Evolutionary conservation across 2,888 invertebrate species (phyloP), one percentile per base, ranked within the genome.

Genomic region (Catocala nupta): DNA sequence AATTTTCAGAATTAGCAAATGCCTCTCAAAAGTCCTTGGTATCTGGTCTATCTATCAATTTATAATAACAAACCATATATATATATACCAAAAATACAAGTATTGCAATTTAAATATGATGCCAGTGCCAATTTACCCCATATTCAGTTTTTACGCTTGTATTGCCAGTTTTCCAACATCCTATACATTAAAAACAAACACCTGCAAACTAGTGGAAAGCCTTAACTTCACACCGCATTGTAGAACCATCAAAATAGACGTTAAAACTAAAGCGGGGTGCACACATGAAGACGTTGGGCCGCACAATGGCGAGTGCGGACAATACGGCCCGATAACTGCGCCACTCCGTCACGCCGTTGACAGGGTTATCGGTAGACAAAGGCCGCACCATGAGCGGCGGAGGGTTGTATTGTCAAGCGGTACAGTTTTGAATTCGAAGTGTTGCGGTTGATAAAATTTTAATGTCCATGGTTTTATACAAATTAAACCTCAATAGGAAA

Each of bases 281-380:
- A 80, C 75, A 81, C 82, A 90, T 90, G 90, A 90, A 90, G 90
- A 90, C 89, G 87, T 90, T 90, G 89, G 82, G 85, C 85, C 85
- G 78, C 80, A 89, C 89, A 89, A 89, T 89, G 81, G 83, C 73
- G 58, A 54, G 55, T 16, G 51, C 81, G 84, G 84, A 90, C 90
- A 90, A 91, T 90, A 85, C 83, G 78, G 75, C 80, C 87, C 87
- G 93, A 93, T 93, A 93, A 90, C 91, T 84, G 84, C 89, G 87
- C 87, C 89, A 92, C 92, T 93, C 92, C 89, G 93, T 93, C 93
- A 93, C 91, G 78, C 86, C 81, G 85, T 86, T 90, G 93, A 92
- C 93, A 92, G 92, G 93, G 92, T 93, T 93, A 93, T 93, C 61
- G 65, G 48, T 52, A 66, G 71, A 74, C 77, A 80, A 80, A 80